phyloP scores from a whole-genome alignment of 2,888 invertebrate species.

The Tetheella fluctuosa region DNA sequence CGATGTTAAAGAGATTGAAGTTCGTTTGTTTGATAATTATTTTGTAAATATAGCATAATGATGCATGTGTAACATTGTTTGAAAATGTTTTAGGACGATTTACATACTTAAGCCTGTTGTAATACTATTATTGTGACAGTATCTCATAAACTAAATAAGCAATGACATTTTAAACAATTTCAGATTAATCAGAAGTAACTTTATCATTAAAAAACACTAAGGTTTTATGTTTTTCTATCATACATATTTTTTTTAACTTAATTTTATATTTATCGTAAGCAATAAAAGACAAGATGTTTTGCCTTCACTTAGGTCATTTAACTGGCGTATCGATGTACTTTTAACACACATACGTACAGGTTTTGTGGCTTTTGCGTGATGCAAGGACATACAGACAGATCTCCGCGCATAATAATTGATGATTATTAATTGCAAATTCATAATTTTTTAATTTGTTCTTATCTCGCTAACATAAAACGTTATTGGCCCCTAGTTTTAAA shows the following conservation, averaged over 20 bases:
- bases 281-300: conserved; percentile 1
- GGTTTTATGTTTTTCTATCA: too few relatives aligned
- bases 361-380: conserved; percentile 32
- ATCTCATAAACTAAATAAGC: neutral
- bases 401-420: conserved; percentile 19
- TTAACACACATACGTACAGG: conserved; percentile 12
- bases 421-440: conserved; percentile 12
- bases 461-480: neutral
- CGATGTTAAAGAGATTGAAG: conserved; percentile 58
- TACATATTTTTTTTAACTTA: neutral
- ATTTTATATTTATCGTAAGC: neutral
- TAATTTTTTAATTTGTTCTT: conserved; percentile 10
- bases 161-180: neutral
- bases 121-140: neutral
- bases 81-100: neutral
- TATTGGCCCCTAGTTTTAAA: too few relatives aligned
- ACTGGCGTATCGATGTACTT: conserved; percentile 8
- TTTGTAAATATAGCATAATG: conserved; percentile 4
- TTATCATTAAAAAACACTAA: neutral
- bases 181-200: too few relatives aligned
- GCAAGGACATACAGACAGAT: conserved; percentile 36
- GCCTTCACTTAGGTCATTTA: conserved; percentile 14
- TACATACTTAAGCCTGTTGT: neutral
- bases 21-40: conserved; percentile 25
- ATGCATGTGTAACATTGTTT: neutral